phyloP scores from a whole-genome alignment of 2,113 vertebrate genomes.

The Pseudolaguvia tuberculata region DNA sequence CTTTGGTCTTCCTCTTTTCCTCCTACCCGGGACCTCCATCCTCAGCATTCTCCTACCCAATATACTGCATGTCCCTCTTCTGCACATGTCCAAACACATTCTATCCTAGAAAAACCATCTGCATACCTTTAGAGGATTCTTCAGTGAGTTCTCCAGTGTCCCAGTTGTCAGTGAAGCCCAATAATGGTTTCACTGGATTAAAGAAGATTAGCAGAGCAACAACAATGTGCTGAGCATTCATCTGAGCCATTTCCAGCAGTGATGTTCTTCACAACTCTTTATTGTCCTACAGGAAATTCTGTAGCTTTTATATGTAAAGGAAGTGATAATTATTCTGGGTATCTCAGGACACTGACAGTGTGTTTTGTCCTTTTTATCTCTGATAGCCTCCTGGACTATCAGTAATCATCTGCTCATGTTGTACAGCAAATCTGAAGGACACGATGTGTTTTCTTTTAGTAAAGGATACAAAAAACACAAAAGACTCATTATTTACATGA shows the following conservation, averaged over 20 bases:
- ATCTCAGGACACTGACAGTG: too few relatives aligned
- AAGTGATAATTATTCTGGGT: not conserved
- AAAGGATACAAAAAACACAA: too few relatives aligned
- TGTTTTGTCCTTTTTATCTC: not conserved
- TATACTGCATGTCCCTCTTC: too few relatives aligned
- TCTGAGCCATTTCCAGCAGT: not conserved
- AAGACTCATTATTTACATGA: too few relatives aligned
- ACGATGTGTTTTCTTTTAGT: not conserved
- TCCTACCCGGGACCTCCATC: too few relatives aligned
- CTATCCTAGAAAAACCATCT: not conserved
- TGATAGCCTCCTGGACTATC: not conserved
- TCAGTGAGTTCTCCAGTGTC: not conserved
- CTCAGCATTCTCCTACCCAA: too few relatives aligned
- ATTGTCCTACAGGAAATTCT: not conserved
- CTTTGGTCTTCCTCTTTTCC: too few relatives aligned
- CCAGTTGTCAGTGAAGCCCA: not conserved
- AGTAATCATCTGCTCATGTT: not conserved
- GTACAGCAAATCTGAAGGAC: not conserved
- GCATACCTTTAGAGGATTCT: too few relatives aligned
- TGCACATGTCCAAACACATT: not conserved
- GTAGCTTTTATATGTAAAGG: not conserved
- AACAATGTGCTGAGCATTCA: not conserved
- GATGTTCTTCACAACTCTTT: not conserved
- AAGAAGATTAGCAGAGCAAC: not conserved
- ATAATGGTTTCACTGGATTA: not conserved